phyloP scores from a whole-genome alignment of 2,113 vertebrate species.

The Sinocyclocheilus anophthalmus region DNA sequence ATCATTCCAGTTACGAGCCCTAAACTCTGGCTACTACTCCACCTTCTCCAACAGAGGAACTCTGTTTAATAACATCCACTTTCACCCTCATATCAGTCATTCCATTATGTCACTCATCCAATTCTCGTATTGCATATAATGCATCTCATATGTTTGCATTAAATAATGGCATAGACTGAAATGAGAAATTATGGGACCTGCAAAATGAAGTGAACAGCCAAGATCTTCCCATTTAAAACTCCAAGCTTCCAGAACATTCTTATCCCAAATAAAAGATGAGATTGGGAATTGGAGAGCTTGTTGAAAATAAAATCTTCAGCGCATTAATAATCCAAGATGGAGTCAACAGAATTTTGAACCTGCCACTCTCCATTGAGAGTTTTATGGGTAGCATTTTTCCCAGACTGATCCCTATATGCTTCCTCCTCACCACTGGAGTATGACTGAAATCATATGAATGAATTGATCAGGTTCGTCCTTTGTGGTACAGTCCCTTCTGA shows the following conservation, averaged over 20 bases:
- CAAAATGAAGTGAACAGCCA: too few relatives aligned
- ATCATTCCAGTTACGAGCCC: background rate
- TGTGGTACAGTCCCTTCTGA: constrained; percentile 48
- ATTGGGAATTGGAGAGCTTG: background rate
- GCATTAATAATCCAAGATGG: constrained; percentile 12
- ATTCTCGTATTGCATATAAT: background rate
- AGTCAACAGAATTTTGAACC: constrained; percentile 30
- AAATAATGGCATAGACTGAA: background rate
- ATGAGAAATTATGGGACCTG: background rate
- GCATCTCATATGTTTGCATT: background rate
- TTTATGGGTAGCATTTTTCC: constrained; percentile 7
- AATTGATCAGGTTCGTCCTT: constrained; percentile 55
- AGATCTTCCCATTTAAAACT: background rate
- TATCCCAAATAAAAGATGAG: background rate
- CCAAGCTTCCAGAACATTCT: constrained; percentile 1
- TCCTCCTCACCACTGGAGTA: constrained; percentile 36
- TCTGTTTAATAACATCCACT: background rate
- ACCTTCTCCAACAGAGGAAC: background rate
- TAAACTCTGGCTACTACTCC: background rate
- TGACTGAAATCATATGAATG: constrained; percentile 53
- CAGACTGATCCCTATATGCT: constrained; percentile 36
- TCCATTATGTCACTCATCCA: constrained; percentile 24
- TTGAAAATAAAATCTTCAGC: background rate
- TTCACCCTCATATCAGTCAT: constrained; percentile 1
- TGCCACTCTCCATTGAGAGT: constrained; percentile 4